Evolutionary conservation across 2,113 vertebrate genomes (phyloP).

Genomic region (Microtus oregoni): DNA sequence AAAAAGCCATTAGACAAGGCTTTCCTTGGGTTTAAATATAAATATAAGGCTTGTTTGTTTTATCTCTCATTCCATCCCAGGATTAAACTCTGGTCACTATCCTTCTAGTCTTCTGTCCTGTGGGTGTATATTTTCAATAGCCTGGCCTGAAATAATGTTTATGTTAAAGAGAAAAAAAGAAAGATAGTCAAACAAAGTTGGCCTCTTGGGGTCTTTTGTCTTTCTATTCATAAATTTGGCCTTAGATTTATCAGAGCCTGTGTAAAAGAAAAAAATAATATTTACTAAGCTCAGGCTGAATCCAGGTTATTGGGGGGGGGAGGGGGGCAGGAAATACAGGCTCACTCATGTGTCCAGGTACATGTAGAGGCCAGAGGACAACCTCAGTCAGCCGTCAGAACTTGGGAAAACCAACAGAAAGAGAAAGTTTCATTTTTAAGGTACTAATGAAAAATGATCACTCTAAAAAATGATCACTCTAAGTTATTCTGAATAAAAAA

Average conservation of each 20-base stretch:
- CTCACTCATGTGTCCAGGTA: too few relatives aligned
- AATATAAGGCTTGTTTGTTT: constrained; percentile 35
- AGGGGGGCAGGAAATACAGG: too few relatives aligned
- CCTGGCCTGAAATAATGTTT: background rate
- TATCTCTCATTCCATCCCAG: background rate
- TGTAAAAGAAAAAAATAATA: background rate
- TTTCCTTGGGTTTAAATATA: background rate
- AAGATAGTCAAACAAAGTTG: background rate
- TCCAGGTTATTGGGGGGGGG: background rate
- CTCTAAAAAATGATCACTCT: constrained; percentile 18
- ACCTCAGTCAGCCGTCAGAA: background rate
- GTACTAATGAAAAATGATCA: background rate
- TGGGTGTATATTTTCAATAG: background rate
- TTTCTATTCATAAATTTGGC: background rate
- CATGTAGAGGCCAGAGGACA: background rate
- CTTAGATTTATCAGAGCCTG: background rate
- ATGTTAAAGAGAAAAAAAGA: constrained; percentile 14
- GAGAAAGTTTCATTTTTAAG: constrained; percentile 19
- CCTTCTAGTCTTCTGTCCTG: background rate
- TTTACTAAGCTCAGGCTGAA: background rate
- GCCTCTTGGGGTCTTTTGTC: background rate
- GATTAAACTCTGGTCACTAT: background rate
- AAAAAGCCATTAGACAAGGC: background rate
- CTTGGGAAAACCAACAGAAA: constrained; percentile 17
- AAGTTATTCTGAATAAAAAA: constrained; percentile 28